Conservation (phyloP, 2,113 vertebrate species). For the Mionectes macconnelli region DNA sequence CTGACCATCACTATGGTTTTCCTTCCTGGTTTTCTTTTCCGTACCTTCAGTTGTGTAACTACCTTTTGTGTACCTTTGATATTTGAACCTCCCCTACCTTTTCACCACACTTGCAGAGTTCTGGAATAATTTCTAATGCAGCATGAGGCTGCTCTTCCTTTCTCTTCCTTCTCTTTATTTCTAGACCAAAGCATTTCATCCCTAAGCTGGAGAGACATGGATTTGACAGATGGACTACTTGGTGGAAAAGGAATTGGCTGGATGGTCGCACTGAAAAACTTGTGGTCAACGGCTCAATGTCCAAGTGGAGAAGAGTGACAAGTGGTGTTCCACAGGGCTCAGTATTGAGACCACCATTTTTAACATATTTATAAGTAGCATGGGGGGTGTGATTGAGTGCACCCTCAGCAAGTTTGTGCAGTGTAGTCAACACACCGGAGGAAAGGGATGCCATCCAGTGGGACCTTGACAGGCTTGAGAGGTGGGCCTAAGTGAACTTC, state of each 20-base stretch:
- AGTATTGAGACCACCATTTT: too few species aligned
- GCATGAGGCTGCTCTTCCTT: neutral
- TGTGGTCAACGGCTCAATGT: neutral
- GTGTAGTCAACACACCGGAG: too few species aligned
- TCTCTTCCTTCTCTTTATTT: neutral
- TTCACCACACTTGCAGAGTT: neutral
- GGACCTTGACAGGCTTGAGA: too few species aligned
- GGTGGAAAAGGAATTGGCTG: neutral
- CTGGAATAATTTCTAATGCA: neutral
- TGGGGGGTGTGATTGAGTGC: too few species aligned
- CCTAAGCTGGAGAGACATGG: neutral
- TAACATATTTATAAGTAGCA: too few species aligned
- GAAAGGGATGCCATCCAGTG: too few species aligned
- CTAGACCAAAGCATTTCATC: neutral
- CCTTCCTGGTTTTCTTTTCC: neutral
- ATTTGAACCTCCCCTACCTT: neutral
- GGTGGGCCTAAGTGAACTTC: too few species aligned
- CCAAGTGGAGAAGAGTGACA: fast-evolving
- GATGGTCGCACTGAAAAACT: neutral
- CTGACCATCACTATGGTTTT: neutral
- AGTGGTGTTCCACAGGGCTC: neutral
- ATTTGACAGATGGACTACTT: neutral
- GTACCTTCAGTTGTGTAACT: neutral
- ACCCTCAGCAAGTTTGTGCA: too few species aligned
- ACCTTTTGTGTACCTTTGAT: neutral